Base-by-base conservation (phyloP, 2,113 vertebrate genomes). In the Stigmatopora nigra region DNA sequence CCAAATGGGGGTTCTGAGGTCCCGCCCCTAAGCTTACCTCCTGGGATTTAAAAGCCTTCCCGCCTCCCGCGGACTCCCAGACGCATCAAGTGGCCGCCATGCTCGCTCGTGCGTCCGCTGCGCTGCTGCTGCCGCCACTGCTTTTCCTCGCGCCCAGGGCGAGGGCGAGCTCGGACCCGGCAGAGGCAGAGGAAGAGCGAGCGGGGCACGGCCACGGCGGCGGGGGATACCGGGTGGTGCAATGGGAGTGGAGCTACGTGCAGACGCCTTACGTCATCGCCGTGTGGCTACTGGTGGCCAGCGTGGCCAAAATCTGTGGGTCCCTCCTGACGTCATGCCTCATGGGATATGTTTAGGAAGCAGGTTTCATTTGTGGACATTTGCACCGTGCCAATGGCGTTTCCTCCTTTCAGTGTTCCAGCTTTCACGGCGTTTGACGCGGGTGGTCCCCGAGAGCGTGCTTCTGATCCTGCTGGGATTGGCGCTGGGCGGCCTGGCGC, bases 181-280 rank as follows among this genome's bases (percentile, higher is more conserved):
- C 61, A 2, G 81, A 73, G 45, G 61, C 45, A 5, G 64, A 14
- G 4, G 72, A 59, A 13, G 44, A 65, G 17, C 69, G 78, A 4
- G 80, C 83, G 7, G 78, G 73, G 7, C 79, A 80, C 79, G 88
- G 86, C 9, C 80, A 74, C 8, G 80, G 81, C 79, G 88, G 85
- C 22, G 88, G 87, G 11, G 90, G 86, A 36, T 93, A 87, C 59
- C 87, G 87, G 84, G 91, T 97, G 70, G 92, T 97, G 73, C 93
- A 93, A 71, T 95, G 93, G 93, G 93, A 97, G 87, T 98, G 95
- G 95, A 93, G 88, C 80, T 94, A 96, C 81, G 95, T 94, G 16
- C 94, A 98, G 88, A 94, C 90, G 0, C 95, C 95, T 3, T 98
- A 92, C 89, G 86, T 95, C 86, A 95, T 96, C 78, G 93, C 92